A percentile compares a stretch with the other conserved stretches of the same genome.
Evolutionary conservation across 37 sponge, comb jelly and placozoan genomes (phyloP).

Genomic region (Halisarca cf. caerulea): DNA sequence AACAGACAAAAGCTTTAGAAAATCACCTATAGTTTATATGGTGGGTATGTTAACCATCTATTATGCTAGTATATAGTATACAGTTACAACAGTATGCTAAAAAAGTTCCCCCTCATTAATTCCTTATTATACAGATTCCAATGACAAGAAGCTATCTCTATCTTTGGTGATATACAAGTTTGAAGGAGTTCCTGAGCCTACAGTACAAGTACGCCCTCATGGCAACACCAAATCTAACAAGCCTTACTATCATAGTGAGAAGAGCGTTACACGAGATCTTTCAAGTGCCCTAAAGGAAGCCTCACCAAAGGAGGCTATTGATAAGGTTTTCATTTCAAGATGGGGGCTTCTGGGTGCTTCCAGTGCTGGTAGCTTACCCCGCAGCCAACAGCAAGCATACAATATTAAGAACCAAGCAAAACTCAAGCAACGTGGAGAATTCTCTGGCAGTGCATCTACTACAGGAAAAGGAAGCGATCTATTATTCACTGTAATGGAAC

Average conservation of each 20-base stretch:
- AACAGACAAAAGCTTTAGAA: no score
- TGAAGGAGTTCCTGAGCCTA: slow-evolving; percentile 29
- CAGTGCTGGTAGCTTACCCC: background rate
- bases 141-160: background rate
- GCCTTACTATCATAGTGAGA: slow-evolving; percentile 10
- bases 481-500: slow-evolving; percentile 2
- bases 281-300: background rate
- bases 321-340: background rate
- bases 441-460: background rate
- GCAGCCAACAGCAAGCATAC: slow-evolving; percentile 21
- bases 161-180: slow-evolving; percentile 20
- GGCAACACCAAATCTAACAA: slow-evolving; percentile 2
- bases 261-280: background rate
- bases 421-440: slow-evolving; percentile 12
- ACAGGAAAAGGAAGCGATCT: slow-evolving; percentile 10
- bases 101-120: no score
- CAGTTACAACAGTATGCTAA: no score
- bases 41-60: no score
- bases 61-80: no score
- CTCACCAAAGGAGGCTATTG: slow-evolving; percentile 21
- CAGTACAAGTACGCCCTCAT: slow-evolving; percentile 6
- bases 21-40: no score
- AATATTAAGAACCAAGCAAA: slow-evolving; percentile 5
- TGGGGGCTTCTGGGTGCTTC: slow-evolving; percentile 8
- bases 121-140: background rate